Evolutionary conservation across 64 coral and sea anemone species (phyloP), one percentile per base, ranked within the genome.

Genomic region (Stichodactyla mertensii): DNA sequence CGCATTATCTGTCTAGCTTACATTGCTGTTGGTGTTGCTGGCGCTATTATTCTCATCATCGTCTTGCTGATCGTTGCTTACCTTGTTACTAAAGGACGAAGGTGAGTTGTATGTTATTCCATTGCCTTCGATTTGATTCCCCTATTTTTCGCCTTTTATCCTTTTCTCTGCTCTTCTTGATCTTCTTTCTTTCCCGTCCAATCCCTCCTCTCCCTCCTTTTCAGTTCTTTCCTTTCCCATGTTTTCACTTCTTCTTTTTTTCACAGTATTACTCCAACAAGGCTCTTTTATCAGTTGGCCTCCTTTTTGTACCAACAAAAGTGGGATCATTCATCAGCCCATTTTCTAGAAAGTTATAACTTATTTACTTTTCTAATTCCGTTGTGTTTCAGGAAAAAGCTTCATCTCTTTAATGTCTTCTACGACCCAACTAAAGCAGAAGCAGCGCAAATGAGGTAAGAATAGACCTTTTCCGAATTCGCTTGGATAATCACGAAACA

Each of bases 321-420:
- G 36, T 45, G 36, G 3, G 36, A 4, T 4, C 36, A 45, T 45
- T 45, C 36, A 45, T 45, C 36, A 45, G 36, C 36, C 36, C 36
- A 1, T 45, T 45, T 45, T 45, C 3, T 45, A 45, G 36, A 45
- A 45, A 45, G 36, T 45, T 45, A 45, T 45, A 45, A 45, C 36
- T 45, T 45, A 45, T 11, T 11, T 58, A 58, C 56, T 8, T 22
- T 71, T 45, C 79, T 82, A 55, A 31, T 31, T 36, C 10, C 51
- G 36, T 52, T 36, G 19, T n/a, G 6, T 87, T 86, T 7, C 79
- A 97, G 95, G 89, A 97, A 97, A 77, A 97, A 86, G 77, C 95
- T 97, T 69, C 92, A 93, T 28, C 89, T 97, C 1, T 97, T 97
- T 77, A 93, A 92, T 14, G 95, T 97, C 52, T 97, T 97, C 78